Percentiles rank a stretch among this genome's conserved stretches.
Conservation (phyloP, 2,113 vertebrate genomes). For the Corvus cornix region DNA sequence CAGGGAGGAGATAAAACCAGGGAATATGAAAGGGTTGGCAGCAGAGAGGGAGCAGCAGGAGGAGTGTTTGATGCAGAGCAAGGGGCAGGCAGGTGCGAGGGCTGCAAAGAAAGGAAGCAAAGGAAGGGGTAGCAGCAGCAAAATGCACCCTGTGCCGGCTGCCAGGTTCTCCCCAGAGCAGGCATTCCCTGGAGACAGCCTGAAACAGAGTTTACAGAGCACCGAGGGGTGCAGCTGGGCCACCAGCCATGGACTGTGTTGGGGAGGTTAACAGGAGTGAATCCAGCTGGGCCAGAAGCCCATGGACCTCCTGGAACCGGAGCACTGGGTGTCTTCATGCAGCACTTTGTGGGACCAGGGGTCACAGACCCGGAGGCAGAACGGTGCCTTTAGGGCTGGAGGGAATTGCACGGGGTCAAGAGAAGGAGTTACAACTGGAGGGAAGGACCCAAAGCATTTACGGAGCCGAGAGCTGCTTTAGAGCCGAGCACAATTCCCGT, state of each 20-base stretch:
- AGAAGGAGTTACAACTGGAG: background rate
- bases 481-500: background rate
- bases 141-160: background rate
- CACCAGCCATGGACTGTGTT: background rate
- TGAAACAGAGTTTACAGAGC: background rate
- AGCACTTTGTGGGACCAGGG: background rate
- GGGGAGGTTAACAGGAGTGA: background rate
- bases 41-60: background rate
- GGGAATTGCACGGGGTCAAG: background rate
- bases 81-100: background rate
- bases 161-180: background rate
- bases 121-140: background rate
- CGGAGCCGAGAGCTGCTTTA: background rate
- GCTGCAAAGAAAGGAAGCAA: background rate
- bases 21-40: background rate
- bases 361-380: background rate
- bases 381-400: background rate
- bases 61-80: background rate
- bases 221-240: background rate
- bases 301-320: background rate
- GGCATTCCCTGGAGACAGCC: background rate
- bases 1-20: background rate
- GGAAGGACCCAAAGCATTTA: background rate
- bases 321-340: background rate
- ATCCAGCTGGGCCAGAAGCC: background rate